Evolutionary conservation across 2,113 vertebrate species (phyloP), one percentile per base, ranked within the genome.

Genomic region (Eublepharis macularius): DNA sequence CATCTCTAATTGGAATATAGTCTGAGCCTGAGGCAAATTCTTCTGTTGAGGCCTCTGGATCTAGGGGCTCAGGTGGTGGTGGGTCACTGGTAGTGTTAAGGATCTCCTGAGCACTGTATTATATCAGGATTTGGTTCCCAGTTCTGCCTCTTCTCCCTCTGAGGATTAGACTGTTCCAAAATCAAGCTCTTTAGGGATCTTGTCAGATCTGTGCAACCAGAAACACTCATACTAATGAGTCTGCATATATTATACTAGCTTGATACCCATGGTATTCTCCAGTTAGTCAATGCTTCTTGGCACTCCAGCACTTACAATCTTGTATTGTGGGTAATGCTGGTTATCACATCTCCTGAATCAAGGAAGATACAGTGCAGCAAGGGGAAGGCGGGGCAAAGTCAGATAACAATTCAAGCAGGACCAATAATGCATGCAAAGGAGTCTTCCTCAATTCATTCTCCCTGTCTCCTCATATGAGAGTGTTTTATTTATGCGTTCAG

Each of bases 261-360:
- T n/a, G n/a, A n/a, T 76, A 68, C 63, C 43, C 54, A 34, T 45
- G 19, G 17, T 63, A 73, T 41, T 81, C 83, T 86, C 91, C 63
- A 78, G 80, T 69, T 81, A 78, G 86, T 74, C 83, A 81, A 19
- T 45, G 65, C 72, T 88, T 90, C 87, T 87, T 29, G 36, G 13
- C 47, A 87, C 84, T 78, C 87, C 81, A 75, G 90, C 78, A 86
- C 89, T 84, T 86, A 88, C 90, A 92, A 90, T 94, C 80, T 91
- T 90, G 93, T 85, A 92, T 91, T 1, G 2, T 91, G 92, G 89
- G 88, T 83, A 87, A 86, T 36, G 85, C 88, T 89, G 88, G 90
- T 88, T n/a, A 91, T 93, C 87, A 90, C 85, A 90, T 88, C 92
- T 89, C 92, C 87, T 85, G 81, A 90, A 93, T 94, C 91, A 90